Conservation (phyloP, 2,888 invertebrate species). For the Phengaris arion region DNA sequence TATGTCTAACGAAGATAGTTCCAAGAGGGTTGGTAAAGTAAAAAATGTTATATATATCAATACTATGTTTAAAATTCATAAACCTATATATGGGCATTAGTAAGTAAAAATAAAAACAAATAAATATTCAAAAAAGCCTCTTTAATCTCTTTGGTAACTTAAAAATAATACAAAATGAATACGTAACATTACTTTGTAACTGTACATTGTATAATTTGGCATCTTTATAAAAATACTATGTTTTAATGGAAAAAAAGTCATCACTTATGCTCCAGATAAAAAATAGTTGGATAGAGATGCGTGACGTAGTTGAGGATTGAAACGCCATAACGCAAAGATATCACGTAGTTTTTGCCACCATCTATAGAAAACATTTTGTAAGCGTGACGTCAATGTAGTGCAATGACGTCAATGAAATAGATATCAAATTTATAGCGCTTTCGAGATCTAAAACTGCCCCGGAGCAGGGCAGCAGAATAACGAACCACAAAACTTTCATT, state of each 20-base stretch:
- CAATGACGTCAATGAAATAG: too few species aligned
- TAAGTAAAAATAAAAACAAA: not conserved
- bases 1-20: too few species aligned
- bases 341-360: not conserved
- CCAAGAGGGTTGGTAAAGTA: too few species aligned
- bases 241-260: not conserved
- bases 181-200: slow-evolving; percentile 17
- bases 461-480: too few species aligned
- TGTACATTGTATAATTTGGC: slow-evolving; percentile 12
- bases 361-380: too few species aligned
- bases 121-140: slow-evolving; percentile 24
- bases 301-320: not conserved
- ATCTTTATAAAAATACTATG: not conserved
- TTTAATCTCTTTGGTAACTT: slow-evolving; percentile 32
- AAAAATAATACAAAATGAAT: slow-evolving; percentile 30
- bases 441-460: too few species aligned
- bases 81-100: not conserved
- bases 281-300: not conserved
- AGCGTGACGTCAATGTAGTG: too few species aligned
- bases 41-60: too few species aligned
- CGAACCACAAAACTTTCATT: too few species aligned
- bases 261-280: not conserved
- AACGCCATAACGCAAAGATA: too few species aligned
- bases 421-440: too few species aligned
- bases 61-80: not conserved